phyloP scores from a whole-genome alignment of 1,140 invertebrate genomes.

The Gonioctena quinquepunctata region DNA sequence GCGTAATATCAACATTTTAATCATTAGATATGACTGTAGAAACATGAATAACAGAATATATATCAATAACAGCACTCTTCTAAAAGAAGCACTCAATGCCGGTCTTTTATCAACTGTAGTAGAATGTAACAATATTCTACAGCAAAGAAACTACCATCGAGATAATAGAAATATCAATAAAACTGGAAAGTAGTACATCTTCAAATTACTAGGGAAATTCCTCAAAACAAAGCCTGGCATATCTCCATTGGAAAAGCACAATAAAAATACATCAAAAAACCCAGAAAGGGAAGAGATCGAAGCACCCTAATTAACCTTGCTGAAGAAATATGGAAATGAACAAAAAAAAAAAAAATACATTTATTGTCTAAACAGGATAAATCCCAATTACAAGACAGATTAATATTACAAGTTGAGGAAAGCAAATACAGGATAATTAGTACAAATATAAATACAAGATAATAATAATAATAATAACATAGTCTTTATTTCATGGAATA shows the following conservation, averaged over 20 bases:
- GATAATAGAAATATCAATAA: background rate
- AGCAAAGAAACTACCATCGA: background rate
- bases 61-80: background rate
- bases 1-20: background rate
- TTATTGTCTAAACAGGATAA: background rate
- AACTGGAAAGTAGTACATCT: background rate
- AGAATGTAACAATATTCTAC: constrained; percentile 1
- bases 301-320: no score
- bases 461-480: no score
- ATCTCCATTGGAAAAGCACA: background rate
- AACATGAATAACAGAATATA: background rate
- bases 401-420: no score
- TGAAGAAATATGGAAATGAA: no score
- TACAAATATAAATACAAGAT: no score
- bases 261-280: background rate
- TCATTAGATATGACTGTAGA: background rate
- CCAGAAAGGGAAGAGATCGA: background rate
- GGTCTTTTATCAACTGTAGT: background rate
- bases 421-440: no score
- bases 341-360: background rate
- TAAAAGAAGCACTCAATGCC: background rate
- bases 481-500: no score
- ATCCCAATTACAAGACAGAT: background rate
- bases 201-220: background rate
- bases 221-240: background rate